Conservation (phyloP, 2,888 invertebrate genomes). For the Ischnus inquisitorius region DNA sequence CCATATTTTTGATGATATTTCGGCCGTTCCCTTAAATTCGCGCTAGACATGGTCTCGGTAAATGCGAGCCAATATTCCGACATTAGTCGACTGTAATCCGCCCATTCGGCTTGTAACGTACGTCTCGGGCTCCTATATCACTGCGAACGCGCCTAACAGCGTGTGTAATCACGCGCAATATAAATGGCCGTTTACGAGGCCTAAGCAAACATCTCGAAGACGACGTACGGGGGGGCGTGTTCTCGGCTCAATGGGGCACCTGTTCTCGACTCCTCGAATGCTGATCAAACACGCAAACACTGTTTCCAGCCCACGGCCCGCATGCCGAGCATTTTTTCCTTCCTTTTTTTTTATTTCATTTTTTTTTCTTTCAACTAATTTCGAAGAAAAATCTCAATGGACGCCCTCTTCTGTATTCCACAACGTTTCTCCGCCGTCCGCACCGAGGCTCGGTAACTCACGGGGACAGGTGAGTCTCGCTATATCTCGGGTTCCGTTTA, state of each 20-base stretch:
- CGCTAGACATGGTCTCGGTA: too few relatives aligned
- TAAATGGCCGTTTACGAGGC: conserved; percentile 71
- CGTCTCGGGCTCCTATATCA: conserved; percentile 49
- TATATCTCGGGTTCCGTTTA: conserved; percentile 2
- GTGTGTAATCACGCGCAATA: conserved; percentile 62
- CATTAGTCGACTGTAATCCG: too few relatives aligned
- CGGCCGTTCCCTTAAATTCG: too few relatives aligned
- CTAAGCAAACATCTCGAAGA: conserved; percentile 75
- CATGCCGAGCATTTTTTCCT: conserved; percentile 13
- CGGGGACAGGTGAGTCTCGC: conserved; percentile 83
- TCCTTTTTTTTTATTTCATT: not conserved
- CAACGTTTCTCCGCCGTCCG: not conserved
- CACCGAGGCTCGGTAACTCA: conserved; percentile 80
- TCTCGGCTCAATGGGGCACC: conserved; percentile 70
- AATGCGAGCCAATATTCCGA: too few relatives aligned
- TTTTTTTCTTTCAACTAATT: not conserved
- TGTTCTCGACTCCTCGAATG: conserved; percentile 71
- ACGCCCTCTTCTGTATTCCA: not conserved
- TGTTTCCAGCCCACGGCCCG: conserved; percentile 34
- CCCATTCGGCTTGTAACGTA: not conserved
- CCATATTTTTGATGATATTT: too few relatives aligned
- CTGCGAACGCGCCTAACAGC: conserved; percentile 45
- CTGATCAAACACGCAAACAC: conserved; percentile 71
- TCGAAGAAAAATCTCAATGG: conserved; percentile 42
- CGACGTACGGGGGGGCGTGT: conserved; percentile 54